A percentile compares a stretch with the other conserved stretches of the same genome.
phyloP scores from a whole-genome alignment of 1,140 invertebrate genomes.

The Dysdera silvatica region DNA sequence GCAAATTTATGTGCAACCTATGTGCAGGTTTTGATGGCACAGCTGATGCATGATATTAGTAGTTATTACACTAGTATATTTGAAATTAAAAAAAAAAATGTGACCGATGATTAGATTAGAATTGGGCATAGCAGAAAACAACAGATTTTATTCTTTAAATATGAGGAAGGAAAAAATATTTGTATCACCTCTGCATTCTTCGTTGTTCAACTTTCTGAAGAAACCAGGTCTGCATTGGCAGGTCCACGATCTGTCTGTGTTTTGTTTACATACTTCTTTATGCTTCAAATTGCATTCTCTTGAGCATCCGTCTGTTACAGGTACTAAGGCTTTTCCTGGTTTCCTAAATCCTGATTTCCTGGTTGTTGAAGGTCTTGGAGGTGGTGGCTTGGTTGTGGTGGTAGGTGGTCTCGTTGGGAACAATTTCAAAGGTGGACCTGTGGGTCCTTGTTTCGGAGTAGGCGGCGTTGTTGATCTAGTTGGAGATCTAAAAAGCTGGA shows the following conservation, averaged over 20 bases:
- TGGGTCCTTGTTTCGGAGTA: constrained; percentile 6
- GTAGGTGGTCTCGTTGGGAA: constrained; percentile 29
- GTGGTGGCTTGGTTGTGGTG: constrained; percentile 13
- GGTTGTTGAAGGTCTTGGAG: constrained; percentile 1
- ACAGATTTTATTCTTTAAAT: not conserved
- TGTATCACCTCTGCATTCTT: constrained; percentile 74
- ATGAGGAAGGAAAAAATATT: no score
- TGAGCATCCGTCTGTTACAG: constrained; percentile 31
- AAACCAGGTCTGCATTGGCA: constrained; percentile 29
- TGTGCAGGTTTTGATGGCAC: no score
- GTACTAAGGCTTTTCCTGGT: constrained; percentile 14
- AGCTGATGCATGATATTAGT: no score
- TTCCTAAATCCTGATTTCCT: constrained; percentile 10
- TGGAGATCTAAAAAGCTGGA: constrained; percentile 24
- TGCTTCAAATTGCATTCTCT: constrained; percentile 65
- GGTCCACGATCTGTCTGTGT: constrained; percentile 17
- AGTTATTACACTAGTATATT: no score
- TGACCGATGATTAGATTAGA: not conserved
- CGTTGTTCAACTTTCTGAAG: constrained; percentile 71
- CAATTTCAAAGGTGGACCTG: constrained; percentile 12
- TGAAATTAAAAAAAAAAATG: no score
- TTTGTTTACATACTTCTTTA: constrained; percentile 65
- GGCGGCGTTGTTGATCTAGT: constrained; percentile 22
- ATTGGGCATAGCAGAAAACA: not conserved
- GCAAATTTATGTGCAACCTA: no score